Base-by-base conservation (phyloP, 2,888 invertebrate genomes). In the Pammene aurita region DNA sequence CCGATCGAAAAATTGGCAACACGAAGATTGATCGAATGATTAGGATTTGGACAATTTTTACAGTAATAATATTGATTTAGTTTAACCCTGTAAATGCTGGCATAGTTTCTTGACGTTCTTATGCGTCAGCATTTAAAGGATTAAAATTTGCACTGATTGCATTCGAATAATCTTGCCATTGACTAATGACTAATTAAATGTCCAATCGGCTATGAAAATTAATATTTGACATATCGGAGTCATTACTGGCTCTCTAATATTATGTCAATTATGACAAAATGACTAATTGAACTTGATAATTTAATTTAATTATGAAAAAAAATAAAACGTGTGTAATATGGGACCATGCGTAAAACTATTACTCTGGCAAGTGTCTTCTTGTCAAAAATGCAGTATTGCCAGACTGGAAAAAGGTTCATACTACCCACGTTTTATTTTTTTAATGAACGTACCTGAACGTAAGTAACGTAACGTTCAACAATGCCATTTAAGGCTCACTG, bases 151-250 rank as follows among this genome's bases (percentile, higher is more conserved):
- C 14, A 62, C 62, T 52, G 62, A 70, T 68, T 72, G 70, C 67
- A 62, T 74, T 77, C 74, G 75, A 78, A 78, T 70, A 76, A 73
- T 88, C 87, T 88, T 88, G 87, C 87, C 87, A 84, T 79, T 78
- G 76, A 68, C 42, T 44, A 62, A 61, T 50, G 11, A 48, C 44
- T 38, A 55, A 54, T 16, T 14, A 44, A 16, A 14, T 60, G 26
- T 41, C 34, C 44, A 34, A 62, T 62, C 48, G 58, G 67, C 55
- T 55, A 67, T 67, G 67, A 60, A 42, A 44, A 61, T 11, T 18
- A 48, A 26, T 26, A 26, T 38, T 7, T 52, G 50, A 41, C 50
- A 52, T n/a, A 18, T n/a, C n/a, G 0, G 60, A 62, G 62, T 52
- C 38, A 5, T 41, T 38, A 44, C 55, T 62, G 67, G 56, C 67